Conservation (phyloP, 1,140 invertebrate genomes). For the Drosophila guanche region DNA sequence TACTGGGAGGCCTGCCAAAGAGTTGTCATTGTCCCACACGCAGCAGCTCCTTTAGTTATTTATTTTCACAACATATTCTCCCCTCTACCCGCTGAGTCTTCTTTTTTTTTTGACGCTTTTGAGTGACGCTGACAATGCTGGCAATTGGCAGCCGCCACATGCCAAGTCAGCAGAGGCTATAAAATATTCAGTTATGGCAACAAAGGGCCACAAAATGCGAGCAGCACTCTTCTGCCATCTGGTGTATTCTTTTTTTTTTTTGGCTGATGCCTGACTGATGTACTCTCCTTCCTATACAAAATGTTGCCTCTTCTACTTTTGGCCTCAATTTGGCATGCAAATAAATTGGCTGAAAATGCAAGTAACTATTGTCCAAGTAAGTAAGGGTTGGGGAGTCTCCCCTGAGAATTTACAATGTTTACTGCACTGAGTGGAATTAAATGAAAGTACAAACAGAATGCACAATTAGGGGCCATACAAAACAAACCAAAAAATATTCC, state of each 20-base stretch:
- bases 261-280: too few species aligned
- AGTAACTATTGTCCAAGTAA: not conserved
- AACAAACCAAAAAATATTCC: not conserved
- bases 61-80: conserved; percentile 26
- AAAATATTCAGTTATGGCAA: conserved; percentile 70
- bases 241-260: conserved; percentile 6
- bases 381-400: not conserved
- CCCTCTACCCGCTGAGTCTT: not conserved
- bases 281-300: not conserved
- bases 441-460: not conserved
- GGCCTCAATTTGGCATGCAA: conserved; percentile 15
- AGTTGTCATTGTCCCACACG: conserved; percentile 33
- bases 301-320: not conserved
- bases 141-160: conserved; percentile 67
- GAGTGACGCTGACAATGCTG: conserved; percentile 72
- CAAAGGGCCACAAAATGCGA: conserved; percentile 35
- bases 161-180: conserved; percentile 52
- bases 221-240: not conserved
- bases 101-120: conserved; percentile 54
- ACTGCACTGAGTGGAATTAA: not conserved
- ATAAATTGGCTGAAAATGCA: conserved; percentile 28
- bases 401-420: not conserved
- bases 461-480: not conserved
- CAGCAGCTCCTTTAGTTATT: conserved; percentile 17
- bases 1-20: conserved; percentile 7